Evolutionary conservation across 2,113 vertebrate genomes (phyloP), one percentile per base, ranked within the genome.

Genomic region (Macquaria australasica): DNA sequence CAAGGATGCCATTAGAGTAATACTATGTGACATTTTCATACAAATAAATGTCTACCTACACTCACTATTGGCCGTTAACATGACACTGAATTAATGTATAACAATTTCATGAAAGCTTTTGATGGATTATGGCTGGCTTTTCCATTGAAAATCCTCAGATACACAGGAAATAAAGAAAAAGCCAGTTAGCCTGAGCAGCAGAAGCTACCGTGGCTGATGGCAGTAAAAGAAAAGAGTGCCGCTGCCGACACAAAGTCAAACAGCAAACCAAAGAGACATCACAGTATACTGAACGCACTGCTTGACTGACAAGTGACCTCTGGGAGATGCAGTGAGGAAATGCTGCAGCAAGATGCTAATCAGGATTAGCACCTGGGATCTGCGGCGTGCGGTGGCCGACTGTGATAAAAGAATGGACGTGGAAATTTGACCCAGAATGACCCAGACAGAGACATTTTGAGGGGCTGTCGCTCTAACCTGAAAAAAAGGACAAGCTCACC

Each of bases 291-390:
- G 6, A 84, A 81, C 64, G 60, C 59, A 53, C 62, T 4, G 79
- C 72, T 72, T 88, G 88, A 90, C 48, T 88, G 92, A 91, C 87
- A 85, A 64, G 68, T 89, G 85, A 87, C 87, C 88, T 88, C 83
- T 87, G 81, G 56, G 76, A 83, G 82, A 68, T 56, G 70, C 85
- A 37, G 85, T 45, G 58, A 63, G 51, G 78, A 73, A 84, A 86
- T 4, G 11, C 45, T 14, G 50, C 73, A 14, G 69, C 67, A 25
- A 85, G 86, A 90, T 85, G 85, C 90, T 89, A 84, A 90, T 92
- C 87, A 85, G 87, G 82, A 85, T 84, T 85, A 88, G 77, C 77
- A 87, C 82, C 60, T 81, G 79, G 51, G 81, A 79, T 81, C 76
- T 73, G 82, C 39, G 67, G 45, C 21, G 31, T 60, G 75, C 41